A percentile compares a stretch with the other conserved stretches of the same genome.
These are phyloP conservation scores for Aphelenchoides besseyi DNA, from an alignment of 1,140 invertebrate genomes.

Conservation along the genomic window DNA sequence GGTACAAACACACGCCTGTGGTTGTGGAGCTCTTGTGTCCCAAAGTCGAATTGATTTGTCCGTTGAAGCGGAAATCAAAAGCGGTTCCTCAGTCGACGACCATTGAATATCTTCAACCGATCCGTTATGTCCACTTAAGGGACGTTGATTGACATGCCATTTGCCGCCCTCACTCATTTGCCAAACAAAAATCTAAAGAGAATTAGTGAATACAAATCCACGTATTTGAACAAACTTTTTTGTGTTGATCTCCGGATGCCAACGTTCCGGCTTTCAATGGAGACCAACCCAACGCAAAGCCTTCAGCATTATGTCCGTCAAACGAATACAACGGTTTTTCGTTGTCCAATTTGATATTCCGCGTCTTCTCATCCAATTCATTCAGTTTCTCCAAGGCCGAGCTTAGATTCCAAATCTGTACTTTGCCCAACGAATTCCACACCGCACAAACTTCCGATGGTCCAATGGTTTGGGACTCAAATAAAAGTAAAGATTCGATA, in stretches of 20 bases:
- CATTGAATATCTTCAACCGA: conserved; percentile 97
- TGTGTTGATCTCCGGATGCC: conserved; percentile 52
- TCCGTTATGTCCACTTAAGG: conserved; percentile 78
- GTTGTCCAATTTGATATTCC: conserved; percentile 56
- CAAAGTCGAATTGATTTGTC: conserved; percentile 52
- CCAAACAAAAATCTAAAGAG: conserved; percentile 84
- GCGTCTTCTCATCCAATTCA: conserved; percentile 20
- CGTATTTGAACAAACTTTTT: conserved; percentile 39
- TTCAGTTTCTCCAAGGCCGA: conserved; percentile 18
- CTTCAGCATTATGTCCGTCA: conserved; percentile 83
- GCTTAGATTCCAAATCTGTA: conserved; percentile 48
- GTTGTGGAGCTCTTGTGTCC: conserved; percentile 71
- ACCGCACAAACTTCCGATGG: conserved; percentile 38
- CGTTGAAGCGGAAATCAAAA: conserved; percentile 61
- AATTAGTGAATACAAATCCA: conserved; percentile 22
- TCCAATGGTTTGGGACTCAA: conserved; percentile 39
- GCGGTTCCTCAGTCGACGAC: conserved; percentile 90
- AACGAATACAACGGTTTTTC: conserved; percentile 78
- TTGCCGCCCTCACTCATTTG: conserved; percentile 71
- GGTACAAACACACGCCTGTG: conserved; percentile 87
- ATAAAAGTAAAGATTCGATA: conserved; percentile 11
- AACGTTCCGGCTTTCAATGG: conserved; percentile 71
- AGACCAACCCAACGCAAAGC: conserved; percentile 92
- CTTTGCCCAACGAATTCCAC: conserved; percentile 49
- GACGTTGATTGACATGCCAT: conserved; percentile 84